Evolutionary conservation across 2,113 vertebrate species (phyloP), one percentile per base, ranked within the genome.

Genomic region (Etheostoma spectabile): DNA sequence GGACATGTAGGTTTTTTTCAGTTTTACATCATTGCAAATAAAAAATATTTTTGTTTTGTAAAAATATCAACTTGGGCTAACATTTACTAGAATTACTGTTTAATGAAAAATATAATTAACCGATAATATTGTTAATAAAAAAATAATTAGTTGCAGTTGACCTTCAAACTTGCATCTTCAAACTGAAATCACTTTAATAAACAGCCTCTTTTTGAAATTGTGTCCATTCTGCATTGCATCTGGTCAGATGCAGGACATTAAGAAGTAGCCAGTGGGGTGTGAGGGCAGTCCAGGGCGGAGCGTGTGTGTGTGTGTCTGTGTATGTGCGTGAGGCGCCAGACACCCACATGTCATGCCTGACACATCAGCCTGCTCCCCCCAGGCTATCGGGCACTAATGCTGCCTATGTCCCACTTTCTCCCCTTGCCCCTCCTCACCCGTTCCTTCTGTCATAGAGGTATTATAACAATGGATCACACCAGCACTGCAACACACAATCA

Each of bases 201-300:
- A 65, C 27, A 76, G 46, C 22, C 70, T 48, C 4, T 55, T 42
- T 53, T 16, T 45, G 16, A 91, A 93, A 91, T 83, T 88, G 88
- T 91, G 92, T 92, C 92, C 94, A 93, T 90, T 93, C 93, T 87
- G 71, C 75, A 91, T 94, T 52, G 80, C 88, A 93, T 95, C 94
- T 95, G 84, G 87, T 88, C 77, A 81, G 93, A 74, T 92, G 92
- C 92, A 94, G 94, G 91, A 94, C 96, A 96, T 96, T 95, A 94
- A 95, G 95, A 95, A 95, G 94, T 93, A 95, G 95, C 95, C 89
- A 63, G 88, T 95, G 93, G 95, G 89, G 90, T 94, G 95, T 93
- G 90, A 94, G 82, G 90, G 94, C 94, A 94, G 95, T 93, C 88
- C 75, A 24, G 88, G 48, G 48, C 27, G 19, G n/a, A 18, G 89